Percentiles rank a stretch among this genome's conserved stretches.
phyloP scores from a whole-genome alignment of 2,888 invertebrate species.

The Pristionchus entomophagus region DNA sequence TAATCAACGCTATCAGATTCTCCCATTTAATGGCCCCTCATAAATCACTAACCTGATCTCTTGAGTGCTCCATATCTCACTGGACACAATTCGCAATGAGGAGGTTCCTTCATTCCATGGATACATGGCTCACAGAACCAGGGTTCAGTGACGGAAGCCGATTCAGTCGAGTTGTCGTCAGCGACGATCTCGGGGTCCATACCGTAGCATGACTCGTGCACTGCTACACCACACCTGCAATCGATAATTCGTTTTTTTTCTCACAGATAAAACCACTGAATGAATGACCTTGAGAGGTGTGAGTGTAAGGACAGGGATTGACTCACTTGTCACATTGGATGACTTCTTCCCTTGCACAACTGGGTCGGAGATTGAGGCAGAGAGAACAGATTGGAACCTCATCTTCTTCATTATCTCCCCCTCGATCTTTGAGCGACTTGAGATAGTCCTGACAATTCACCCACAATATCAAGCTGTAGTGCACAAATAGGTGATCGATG shows the following conservation, averaged over 20 bases:
- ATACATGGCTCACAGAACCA: slow-evolving; percentile 99
- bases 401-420: background rate
- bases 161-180: slow-evolving; percentile 46
- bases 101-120: slow-evolving; percentile 80
- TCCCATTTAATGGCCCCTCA: too few species aligned
- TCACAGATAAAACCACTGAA: too few species aligned
- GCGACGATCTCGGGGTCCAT: slow-evolving; percentile 31
- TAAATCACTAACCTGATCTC: slow-evolving; percentile 81
- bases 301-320: too few species aligned
- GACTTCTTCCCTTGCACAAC: slow-evolving; percentile 57
- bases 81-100: slow-evolving; percentile 94
- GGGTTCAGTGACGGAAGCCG: slow-evolving; percentile 79
- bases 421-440: slow-evolving; percentile 8
- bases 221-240: slow-evolving; percentile 70
- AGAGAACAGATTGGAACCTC: slow-evolving; percentile 60
- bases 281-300: too few species aligned
- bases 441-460: slow-evolving; percentile 37
- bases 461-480: background rate
- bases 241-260: slow-evolving; percentile 10
- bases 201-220: slow-evolving; percentile 74
- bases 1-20: too few species aligned
- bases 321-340: slow-evolving; percentile 68
- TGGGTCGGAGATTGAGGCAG: slow-evolving; percentile 62
- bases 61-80: slow-evolving; percentile 90
- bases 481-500: background rate